Percentiles rank a stretch among this genome's conserved stretches.
Evolutionary conservation across 2,113 vertebrate genomes (phyloP).

Genomic region (Tiliqua scincoides): DNA sequence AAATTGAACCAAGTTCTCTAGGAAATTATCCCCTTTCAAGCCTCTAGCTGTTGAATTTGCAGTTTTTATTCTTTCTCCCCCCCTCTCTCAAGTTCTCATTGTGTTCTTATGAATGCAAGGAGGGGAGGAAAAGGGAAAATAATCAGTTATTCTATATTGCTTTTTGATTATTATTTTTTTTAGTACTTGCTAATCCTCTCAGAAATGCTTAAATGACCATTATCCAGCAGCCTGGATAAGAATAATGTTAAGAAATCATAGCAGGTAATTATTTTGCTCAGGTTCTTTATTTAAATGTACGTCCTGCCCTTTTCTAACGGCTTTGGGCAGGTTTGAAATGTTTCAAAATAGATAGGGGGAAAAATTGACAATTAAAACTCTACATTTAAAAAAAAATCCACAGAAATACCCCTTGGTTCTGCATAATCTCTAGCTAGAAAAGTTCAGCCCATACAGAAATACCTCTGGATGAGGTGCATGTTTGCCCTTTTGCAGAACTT

Average conservation of each 20-base stretch:
- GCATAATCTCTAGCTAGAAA: background rate
- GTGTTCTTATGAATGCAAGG: constrained; percentile 6
- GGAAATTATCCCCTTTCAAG: constrained; percentile 18
- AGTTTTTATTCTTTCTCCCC: background rate
- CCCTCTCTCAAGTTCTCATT: background rate
- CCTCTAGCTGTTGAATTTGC: constrained; percentile 20
- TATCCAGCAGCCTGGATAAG: constrained; percentile 4
- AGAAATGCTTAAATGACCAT: constrained; percentile 5
- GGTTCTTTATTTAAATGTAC: background rate
- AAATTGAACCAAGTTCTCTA: constrained; percentile 16
- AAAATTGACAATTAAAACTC: too few relatives aligned
- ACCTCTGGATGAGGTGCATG: background rate
- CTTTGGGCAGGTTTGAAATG: background rate
- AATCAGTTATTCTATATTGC: constrained; percentile 1
- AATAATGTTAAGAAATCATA: constrained; percentile 12
- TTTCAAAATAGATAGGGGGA: background rate
- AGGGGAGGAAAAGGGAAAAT: constrained; percentile 23
- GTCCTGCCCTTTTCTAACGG: background rate
- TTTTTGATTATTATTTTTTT: constrained; percentile 25
- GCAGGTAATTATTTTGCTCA: background rate
- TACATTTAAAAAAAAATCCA: background rate
- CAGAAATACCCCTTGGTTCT: background rate
- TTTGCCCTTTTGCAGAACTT: background rate
- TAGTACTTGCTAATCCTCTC: constrained; percentile 8
- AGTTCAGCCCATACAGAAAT: background rate